phyloP scores from a whole-genome alignment of 35 echinoderm and acorn worm species.

The Heliocidaris tuberculata region DNA sequence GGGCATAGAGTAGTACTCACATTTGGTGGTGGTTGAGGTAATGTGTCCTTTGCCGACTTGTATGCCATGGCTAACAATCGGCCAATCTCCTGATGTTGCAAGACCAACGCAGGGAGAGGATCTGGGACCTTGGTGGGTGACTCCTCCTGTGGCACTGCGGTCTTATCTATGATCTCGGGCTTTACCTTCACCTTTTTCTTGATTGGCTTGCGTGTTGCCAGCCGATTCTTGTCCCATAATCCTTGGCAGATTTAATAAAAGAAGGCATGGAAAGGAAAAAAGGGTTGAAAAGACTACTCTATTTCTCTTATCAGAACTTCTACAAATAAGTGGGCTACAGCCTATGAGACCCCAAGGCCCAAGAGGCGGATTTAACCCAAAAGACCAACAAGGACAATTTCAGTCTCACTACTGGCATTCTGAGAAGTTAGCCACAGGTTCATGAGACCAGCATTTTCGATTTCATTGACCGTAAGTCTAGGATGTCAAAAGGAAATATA shows the following conservation, averaged over 20 bases:
- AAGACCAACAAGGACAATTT: no score
- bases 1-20: neutral
- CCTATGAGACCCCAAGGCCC: no score
- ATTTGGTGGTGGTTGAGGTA: neutral
- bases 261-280: neutral
- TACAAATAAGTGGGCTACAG: no score
- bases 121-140: neutral
- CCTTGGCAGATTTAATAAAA: constrained; percentile 41
- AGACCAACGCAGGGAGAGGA: neutral
- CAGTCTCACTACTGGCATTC: no score
- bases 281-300: no score
- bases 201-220: constrained; percentile 85
- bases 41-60: neutral
- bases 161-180: neutral
- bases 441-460: no score
- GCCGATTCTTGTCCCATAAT: constrained; percentile 84
- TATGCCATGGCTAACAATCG: neutral
- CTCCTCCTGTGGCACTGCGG: neutral
- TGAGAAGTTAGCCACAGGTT: no score
- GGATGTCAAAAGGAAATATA: no score
- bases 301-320: no score
- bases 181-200: constrained; percentile 64
- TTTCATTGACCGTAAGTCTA: no score
- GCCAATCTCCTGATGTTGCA: neutral
- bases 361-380: no score